Percentiles rank a stretch among this genome's conserved stretches.
phyloP scores from a whole-genome alignment of 2,888 invertebrate genomes.

The Harmothoe impar region DNA sequence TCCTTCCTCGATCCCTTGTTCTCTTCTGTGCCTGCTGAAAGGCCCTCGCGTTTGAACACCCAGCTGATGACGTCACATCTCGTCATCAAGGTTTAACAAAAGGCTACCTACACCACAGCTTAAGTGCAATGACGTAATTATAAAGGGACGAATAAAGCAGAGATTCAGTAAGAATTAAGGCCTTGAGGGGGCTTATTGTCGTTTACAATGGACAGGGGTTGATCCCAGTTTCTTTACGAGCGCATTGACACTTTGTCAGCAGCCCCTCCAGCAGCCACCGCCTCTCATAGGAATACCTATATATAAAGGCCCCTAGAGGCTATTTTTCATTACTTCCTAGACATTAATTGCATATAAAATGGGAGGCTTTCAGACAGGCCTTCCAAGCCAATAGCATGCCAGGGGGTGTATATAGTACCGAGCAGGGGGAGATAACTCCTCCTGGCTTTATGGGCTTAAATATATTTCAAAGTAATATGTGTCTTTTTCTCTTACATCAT shows the following conservation, averaged over 20 bases:
- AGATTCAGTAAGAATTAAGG: background rate
- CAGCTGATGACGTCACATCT: too few relatives aligned
- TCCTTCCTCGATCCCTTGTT: too few relatives aligned
- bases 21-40: too few relatives aligned
- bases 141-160: background rate
- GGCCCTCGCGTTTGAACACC: too few relatives aligned
- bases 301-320: background rate
- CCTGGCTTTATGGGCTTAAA: too few relatives aligned
- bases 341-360: slow-evolving; percentile 2
- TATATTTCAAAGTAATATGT: too few relatives aligned
- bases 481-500: too few relatives aligned
- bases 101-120: too few relatives aligned
- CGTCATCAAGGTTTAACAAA: too few relatives aligned
- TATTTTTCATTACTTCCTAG: background rate
- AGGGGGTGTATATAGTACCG: too few relatives aligned
- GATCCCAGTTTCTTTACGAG: background rate
- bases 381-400: too few relatives aligned
- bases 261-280: background rate
- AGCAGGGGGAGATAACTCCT: too few relatives aligned
- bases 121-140: background rate
- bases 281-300: background rate
- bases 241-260: slow-evolving; percentile 8
- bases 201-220: background rate
- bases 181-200: background rate
- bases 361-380: background rate